These are phyloP conservation scores for Chaetodon trifasciatus DNA, from an alignment of 2,797 vertebrate species.

Conservation along the genomic window DNA sequence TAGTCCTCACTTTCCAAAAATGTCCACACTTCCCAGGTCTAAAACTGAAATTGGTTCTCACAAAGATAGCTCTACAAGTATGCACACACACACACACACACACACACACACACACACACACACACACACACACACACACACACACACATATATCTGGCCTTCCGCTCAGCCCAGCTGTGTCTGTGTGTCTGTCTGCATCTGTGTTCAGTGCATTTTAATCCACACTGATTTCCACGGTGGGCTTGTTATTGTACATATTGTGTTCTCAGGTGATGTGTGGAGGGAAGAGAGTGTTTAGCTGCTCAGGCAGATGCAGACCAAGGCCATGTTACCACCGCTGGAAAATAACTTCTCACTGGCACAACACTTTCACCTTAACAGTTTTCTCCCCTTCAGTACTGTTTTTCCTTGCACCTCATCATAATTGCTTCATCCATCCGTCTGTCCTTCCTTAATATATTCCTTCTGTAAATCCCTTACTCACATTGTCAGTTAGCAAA, in stretches of 20 bases:
- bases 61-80: background rate
- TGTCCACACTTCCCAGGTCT: no score
- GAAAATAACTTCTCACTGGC: slow-evolving; percentile 20
- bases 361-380: background rate
- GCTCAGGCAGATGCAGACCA: slow-evolving; percentile 5
- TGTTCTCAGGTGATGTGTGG: slow-evolving; percentile 19
- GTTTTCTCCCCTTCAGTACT: background rate
- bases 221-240: slow-evolving; percentile 30
- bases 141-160: slow-evolving; percentile 20
- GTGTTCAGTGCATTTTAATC: slow-evolving; percentile 24
- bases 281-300: slow-evolving; percentile 8
- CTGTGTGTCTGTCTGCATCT: slow-evolving; percentile 21
- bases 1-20: no score
- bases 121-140: background rate
- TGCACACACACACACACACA: slow-evolving; percentile 9
- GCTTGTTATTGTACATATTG: slow-evolving; percentile 27
- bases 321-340: slow-evolving; percentile 23
- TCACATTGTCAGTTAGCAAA: background rate
- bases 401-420: background rate
- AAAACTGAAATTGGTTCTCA: no score
- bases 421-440: background rate
- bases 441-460: background rate
- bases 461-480: background rate
- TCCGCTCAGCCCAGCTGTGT: background rate
- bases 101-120: slow-evolving; percentile 11